Conservation (phyloP, 2,888 invertebrate genomes). For the Drosophila acutilabella region DNA sequence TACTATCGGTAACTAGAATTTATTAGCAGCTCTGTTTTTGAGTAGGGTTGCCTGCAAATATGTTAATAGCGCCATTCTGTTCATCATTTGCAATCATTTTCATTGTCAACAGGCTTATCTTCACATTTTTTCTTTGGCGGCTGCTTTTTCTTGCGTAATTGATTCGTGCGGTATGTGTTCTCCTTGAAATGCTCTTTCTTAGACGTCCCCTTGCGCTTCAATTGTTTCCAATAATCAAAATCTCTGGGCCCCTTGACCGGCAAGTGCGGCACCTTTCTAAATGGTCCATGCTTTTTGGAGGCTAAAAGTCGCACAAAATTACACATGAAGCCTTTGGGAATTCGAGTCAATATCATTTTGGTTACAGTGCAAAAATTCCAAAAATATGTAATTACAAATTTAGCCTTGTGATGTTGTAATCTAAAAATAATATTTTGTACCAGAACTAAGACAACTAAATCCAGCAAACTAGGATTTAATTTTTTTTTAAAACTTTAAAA, state of each 20-base stretch:
- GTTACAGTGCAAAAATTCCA: background rate
- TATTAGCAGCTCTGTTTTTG: background rate
- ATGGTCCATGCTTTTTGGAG: constrained; percentile 18
- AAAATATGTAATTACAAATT: background rate
- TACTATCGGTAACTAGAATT: constrained; percentile 5
- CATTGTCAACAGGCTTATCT: background rate
- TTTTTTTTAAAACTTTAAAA: no score
- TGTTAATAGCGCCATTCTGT: background rate
- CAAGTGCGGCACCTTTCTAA: constrained; percentile 33
- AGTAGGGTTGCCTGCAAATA: background rate
- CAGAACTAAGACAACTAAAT: no score
- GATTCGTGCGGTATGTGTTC: constrained; percentile 1
- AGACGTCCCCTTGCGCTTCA: constrained; percentile 24
- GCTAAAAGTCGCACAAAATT: constrained; percentile 22
- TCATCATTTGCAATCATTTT: background rate
- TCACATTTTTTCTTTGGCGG: constrained; percentile 15
- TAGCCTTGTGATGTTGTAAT: background rate
- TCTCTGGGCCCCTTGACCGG: constrained; percentile 56
- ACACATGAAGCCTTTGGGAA: constrained; percentile 1
- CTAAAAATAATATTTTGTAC: no score
- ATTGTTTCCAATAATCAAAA: constrained; percentile 46
- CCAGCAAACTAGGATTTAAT: no score
- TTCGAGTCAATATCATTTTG: background rate
- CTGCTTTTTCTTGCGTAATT: background rate
- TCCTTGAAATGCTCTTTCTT: constrained; percentile 4